Evolutionary conservation across 2,797 vertebrate genomes (phyloP).

Genomic region (Orestias chungarensis): DNA sequence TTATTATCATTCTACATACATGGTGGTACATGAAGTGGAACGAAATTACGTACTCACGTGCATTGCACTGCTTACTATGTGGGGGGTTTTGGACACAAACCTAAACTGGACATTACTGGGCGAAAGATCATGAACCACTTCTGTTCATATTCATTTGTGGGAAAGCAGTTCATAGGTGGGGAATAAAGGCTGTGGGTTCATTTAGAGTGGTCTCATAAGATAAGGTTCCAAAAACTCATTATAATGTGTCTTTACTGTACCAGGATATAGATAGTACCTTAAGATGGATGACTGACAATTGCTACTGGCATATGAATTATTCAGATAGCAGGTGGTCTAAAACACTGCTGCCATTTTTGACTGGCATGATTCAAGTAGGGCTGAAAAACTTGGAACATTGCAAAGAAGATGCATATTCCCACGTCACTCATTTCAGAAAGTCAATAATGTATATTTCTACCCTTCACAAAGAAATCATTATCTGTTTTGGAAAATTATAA

Average conservation of each 20-base stretch:
- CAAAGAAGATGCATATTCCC: not conserved
- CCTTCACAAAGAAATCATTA: too few relatives aligned
- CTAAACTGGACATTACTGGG: constrained; percentile 3
- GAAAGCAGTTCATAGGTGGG: not conserved
- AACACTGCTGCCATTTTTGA: constrained; percentile 41
- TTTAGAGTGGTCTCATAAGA: constrained; percentile 7
- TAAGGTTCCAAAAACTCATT: not conserved
- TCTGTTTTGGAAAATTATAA: not conserved
- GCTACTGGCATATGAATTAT: constrained; percentile 61
- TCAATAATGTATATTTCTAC: too few relatives aligned
- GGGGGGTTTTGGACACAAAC: not conserved
- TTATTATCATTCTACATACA: too few relatives aligned
- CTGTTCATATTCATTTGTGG: constrained; percentile 12
- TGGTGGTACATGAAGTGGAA: too few relatives aligned
- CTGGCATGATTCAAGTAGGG: constrained; percentile 46
- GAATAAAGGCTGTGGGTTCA: not conserved
- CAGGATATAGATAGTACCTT: not conserved
- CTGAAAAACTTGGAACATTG: not conserved
- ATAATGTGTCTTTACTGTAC: constrained; percentile 12
- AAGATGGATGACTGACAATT: constrained; percentile 13
- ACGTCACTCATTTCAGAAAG: not conserved
- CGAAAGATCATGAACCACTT: not conserved
- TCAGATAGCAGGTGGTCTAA: constrained; percentile 42
- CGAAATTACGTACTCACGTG: too few relatives aligned
- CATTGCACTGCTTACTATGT: not conserved